These are phyloP conservation scores for Prosapia bicincta DNA, from an alignment of 2,888 invertebrate species.

Conservation along the genomic window DNA sequence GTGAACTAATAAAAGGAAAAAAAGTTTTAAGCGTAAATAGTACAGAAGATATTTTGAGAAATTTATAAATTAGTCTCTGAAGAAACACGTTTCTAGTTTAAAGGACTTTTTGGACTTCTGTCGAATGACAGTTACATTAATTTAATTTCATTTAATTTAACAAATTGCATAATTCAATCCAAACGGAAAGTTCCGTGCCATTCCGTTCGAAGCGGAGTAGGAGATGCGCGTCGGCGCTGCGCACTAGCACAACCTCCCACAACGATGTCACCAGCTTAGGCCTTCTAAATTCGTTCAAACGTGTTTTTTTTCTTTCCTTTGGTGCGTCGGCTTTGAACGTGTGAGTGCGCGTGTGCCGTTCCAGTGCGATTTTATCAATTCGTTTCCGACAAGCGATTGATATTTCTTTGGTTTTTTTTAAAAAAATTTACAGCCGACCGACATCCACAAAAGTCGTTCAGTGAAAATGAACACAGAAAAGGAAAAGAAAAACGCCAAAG, in stretches of 20 bases:
- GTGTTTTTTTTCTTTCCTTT: conserved; percentile 1
- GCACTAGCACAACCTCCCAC: neutral
- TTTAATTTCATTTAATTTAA: neutral
- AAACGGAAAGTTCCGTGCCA: neutral
- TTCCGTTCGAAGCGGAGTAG: neutral
- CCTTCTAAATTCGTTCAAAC: neutral
- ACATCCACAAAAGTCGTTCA: neutral
- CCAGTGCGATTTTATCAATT: neutral
- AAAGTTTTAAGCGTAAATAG: no score
- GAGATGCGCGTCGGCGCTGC: neutral
- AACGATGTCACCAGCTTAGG: neutral
- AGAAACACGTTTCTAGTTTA: no score
- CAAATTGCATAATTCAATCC: neutral
- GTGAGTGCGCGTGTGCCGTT: neutral
- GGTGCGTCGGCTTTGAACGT: neutral
- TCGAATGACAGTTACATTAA: no score
- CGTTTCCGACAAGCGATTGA: no score
- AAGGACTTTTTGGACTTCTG: no score
- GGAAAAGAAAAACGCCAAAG: neutral
- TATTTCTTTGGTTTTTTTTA: no score
- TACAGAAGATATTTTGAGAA: no score
- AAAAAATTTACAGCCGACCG: no score
- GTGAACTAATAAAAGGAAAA: no score
- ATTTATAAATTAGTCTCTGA: no score
- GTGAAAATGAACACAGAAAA: neutral